These are phyloP conservation scores for Meteorus colon DNA, from an alignment of 2,888 invertebrate species.

Conservation along the genomic window DNA sequence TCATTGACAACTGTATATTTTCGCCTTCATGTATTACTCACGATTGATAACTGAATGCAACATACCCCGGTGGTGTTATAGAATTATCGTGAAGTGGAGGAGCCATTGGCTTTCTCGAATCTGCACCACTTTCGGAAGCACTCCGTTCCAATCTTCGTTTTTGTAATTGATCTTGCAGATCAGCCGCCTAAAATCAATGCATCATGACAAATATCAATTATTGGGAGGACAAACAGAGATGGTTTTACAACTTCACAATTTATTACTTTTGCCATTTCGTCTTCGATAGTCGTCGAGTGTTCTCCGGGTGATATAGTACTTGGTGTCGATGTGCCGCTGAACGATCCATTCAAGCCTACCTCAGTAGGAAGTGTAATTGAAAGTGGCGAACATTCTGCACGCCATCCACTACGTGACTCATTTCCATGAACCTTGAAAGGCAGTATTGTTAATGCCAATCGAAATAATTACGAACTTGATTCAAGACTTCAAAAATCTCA, in stretches of 20 bases:
- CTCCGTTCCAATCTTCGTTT: constrained; percentile 69
- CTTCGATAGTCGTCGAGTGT: constrained; percentile 66
- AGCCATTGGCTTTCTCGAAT: constrained; percentile 63
- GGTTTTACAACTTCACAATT: neutral
- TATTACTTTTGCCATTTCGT: constrained; percentile 69
- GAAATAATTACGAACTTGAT: neutral
- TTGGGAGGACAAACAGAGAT: too few relatives aligned
- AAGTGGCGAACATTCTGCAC: constrained; percentile 68
- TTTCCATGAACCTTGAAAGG: constrained; percentile 62
- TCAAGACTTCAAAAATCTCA: neutral
- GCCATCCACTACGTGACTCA: constrained; percentile 64
- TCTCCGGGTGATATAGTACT: constrained; percentile 74
- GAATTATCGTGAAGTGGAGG: constrained; percentile 63
- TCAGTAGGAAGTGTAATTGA: constrained; percentile 69
- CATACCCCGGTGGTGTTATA: constrained; percentile 68
- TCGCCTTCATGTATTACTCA: too few relatives aligned
- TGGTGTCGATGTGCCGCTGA: constrained; percentile 73
- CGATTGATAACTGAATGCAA: neutral
- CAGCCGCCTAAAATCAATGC: constrained; percentile 56
- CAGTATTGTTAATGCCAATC: constrained; percentile 18
- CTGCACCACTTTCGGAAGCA: constrained; percentile 68
- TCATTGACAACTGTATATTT: too few relatives aligned
- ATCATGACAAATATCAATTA: neutral
- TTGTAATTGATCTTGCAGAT: constrained; percentile 68
- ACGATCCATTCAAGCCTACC: constrained; percentile 64